These are phyloP conservation scores for Hyposmocoma kahamanoa DNA, from an alignment of 1,140 invertebrate genomes.

Conservation along the genomic window DNA sequence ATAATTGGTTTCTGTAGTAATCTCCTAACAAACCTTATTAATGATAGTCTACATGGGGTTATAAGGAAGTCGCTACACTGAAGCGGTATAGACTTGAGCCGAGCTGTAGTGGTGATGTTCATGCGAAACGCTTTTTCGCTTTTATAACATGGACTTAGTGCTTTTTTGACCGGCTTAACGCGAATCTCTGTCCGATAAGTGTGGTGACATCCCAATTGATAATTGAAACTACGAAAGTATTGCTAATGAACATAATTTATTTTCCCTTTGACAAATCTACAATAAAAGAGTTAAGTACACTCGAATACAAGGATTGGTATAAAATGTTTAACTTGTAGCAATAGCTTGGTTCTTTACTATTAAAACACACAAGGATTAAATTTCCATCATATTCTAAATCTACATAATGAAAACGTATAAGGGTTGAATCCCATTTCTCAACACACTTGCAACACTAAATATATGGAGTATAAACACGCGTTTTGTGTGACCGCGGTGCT, in stretches of 20 bases:
- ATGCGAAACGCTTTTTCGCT: no score
- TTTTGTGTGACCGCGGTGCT: no score
- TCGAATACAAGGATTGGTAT: conserved; percentile 72
- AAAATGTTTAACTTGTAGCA: conserved; percentile 67
- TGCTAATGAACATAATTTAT: conserved; percentile 71
- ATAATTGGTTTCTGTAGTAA: conserved; percentile 50
- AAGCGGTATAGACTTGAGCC: no score
- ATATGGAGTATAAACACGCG: no score
- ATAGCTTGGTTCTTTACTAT: conserved; percentile 65
- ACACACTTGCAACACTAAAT: no score
- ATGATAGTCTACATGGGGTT: no score
- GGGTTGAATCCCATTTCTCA: background rate
- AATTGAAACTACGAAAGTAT: conserved; percentile 30
- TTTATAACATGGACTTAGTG: no score
- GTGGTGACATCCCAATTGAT: background rate
- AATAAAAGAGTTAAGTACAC: conserved; percentile 70
- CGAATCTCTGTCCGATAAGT: no score
- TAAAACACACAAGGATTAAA: conserved; percentile 48
- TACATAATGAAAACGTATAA: no score
- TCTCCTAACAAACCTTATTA: background rate
- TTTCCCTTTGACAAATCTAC: conserved; percentile 73
- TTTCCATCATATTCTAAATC: conserved; percentile 29
- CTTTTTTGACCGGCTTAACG: no score
- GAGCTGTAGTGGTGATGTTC: no score
- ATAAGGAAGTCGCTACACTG: no score